Evolutionary conservation across 2,797 vertebrate species (phyloP), one percentile per base, ranked within the genome.

Genomic region (Spinus pinus): DNA sequence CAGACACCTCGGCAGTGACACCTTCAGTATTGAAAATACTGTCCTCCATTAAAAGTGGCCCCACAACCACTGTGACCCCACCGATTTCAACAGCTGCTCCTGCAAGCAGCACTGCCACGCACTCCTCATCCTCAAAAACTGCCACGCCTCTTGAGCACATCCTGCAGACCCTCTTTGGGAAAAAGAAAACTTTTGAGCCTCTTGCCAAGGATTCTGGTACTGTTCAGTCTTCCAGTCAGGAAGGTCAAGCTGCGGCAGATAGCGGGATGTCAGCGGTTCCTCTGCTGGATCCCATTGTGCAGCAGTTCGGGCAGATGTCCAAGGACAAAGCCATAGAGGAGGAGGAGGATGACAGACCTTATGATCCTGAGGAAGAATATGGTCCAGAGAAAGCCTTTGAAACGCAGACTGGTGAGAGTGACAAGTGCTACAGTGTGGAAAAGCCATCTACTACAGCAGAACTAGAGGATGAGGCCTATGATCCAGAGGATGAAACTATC

Each of bases 331-430:
- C 96, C 17, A 78, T 98, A 56, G 98, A 98, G 41, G 98, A 99
- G 54, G 98, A 98, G 88, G 98, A 99, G 67, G 99, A 99, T 51
- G 99, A 99, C 92, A 97, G 99, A 61, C 99, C 99, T 0, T 99
- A 99, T 25, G 99, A 99, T 96, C 99, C 99, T 17, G 99, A 99
- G 88, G 99, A 99, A 46, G 99, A 99, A 87, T 99, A 99, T 22
- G 98, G 98, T 85, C 98, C 99, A 0, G 98, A 98, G 85, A 97
- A 97, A 74, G 98, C 97, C 87, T 98, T 98, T 86, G 97, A 96
- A 93, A 50, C 86, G 2, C 94, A 96, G 64, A 80, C 94, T 42
- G 81, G 94, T 41, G 97, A 95, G 30, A 95, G 33, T 11, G 95
- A 96, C 20, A 97, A 96, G 60, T 88, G 87, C 19, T 97, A 80